Evolutionary conservation across 2,113 vertebrate genomes (phyloP).

Genomic region (Otus sunia): DNA sequence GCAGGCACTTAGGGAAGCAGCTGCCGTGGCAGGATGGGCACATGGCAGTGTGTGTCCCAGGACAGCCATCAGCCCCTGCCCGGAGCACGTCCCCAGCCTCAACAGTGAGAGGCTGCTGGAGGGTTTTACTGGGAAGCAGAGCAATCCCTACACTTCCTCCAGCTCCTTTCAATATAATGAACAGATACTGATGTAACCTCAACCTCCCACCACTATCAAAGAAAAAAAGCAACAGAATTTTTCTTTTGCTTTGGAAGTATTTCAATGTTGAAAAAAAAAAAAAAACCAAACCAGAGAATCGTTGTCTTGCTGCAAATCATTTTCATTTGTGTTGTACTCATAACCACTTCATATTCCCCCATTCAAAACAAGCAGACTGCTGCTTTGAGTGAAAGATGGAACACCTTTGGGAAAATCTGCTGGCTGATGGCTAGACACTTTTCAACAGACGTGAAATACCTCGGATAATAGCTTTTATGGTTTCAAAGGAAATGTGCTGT

Average conservation of each 20-base stretch:
- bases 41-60: not conserved
- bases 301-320: not conserved
- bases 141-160: not conserved
- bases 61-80: not conserved
- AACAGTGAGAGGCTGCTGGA: not conserved
- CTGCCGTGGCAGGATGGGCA: fast-evolving
- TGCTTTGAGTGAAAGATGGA: not conserved
- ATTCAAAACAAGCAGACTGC: not conserved
- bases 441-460: not conserved
- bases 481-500: not conserved
- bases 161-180: not conserved
- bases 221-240: not conserved
- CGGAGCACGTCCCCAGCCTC: not conserved
- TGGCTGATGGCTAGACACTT: not conserved
- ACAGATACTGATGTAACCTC: not conserved
- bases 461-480: not conserved
- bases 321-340: not conserved
- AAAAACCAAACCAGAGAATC: not conserved
- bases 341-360: not conserved
- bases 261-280: not conserved
- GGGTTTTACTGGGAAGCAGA: fast-evolving
- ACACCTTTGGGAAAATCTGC: not conserved
- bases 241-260: not conserved
- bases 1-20: not conserved
- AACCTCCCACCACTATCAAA: not conserved